Conservation (phyloP, 37 sponge, comb jelly and placozoan species). For the Aphrocallistes beatrix region DNA sequence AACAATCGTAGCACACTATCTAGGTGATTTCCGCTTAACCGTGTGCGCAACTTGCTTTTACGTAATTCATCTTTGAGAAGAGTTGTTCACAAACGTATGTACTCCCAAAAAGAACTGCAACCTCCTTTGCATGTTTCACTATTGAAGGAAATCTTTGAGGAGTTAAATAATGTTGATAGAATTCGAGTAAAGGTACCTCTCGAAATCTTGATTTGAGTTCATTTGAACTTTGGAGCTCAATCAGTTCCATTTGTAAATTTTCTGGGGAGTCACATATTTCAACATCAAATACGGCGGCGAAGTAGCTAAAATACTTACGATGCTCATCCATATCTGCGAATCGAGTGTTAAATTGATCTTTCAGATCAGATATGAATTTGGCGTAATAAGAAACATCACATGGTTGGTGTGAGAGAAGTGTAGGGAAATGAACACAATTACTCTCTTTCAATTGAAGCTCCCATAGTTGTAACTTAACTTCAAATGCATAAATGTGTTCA, state of each 20-base stretch:
- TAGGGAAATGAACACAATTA: constrained; percentile 6
- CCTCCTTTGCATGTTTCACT: not conserved
- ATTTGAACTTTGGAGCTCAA: constrained; percentile 4
- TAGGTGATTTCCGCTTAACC: not conserved
- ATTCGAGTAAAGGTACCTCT: not conserved
- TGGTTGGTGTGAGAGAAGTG: not conserved
- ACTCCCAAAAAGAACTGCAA: not conserved
- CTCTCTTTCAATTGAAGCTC: not conserved
- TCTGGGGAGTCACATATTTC: not conserved
- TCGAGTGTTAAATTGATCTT: not conserved
- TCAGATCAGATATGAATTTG: constrained; percentile 1
- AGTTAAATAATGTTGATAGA: not conserved
- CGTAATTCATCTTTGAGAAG: constrained; percentile 8
- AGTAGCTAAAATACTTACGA: not conserved
- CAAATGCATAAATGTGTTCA: not conserved
- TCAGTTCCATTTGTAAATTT: not conserved
- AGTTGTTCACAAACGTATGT: constrained; percentile 14
- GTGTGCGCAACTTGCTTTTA: not conserved
- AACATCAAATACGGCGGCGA: not conserved
- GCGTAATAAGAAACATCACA: not conserved
- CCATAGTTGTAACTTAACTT: constrained; percentile 3
- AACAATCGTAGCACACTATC: not conserved
- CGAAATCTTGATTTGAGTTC: not conserved
- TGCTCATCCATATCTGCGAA: not conserved
- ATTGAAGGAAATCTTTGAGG: not conserved